Percentiles rank a stretch among this genome's conserved stretches.
Conservation (phyloP, 2,888 invertebrate species). For the Mythimna impura region DNA sequence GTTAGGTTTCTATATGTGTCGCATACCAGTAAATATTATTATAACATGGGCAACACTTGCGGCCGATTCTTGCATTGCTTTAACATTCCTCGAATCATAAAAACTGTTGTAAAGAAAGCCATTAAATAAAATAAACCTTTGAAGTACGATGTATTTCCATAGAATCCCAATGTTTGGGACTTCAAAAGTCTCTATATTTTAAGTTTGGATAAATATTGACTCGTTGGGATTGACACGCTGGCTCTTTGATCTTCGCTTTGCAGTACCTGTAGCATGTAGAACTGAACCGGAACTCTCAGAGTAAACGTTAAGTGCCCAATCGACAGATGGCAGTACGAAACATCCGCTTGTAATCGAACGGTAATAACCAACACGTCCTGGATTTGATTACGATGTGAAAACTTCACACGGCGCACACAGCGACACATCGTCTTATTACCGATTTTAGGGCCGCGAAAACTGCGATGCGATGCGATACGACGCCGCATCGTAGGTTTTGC, state of each 20-base stretch:
- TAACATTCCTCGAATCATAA: constrained; percentile 2
- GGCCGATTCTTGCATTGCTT: constrained; percentile 4
- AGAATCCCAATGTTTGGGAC: constrained; percentile 39
- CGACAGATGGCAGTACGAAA: background rate
- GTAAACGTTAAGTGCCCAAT: background rate
- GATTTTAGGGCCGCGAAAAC: no score
- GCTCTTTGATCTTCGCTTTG: constrained; percentile 47
- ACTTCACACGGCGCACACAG: background rate
- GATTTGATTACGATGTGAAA: background rate
- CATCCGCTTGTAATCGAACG: background rate
- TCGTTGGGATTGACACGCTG: constrained; percentile 47
- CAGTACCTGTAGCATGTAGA: constrained; percentile 10
- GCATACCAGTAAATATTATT: constrained; percentile 39
- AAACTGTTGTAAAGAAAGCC: constrained; percentile 23
- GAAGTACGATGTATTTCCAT: constrained; percentile 49
- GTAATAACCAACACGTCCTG: background rate
- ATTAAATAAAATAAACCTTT: constrained; percentile 50
- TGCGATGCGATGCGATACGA: no score
- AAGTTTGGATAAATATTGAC: constrained; percentile 63
- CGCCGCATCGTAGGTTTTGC: no score
- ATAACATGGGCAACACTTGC: constrained; percentile 28
- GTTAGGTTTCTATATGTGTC: constrained; percentile 62
- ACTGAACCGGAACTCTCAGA: constrained; percentile 3
- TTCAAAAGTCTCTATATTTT: constrained; percentile 56
- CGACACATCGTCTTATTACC: no score